Evolutionary conservation across 1,140 invertebrate genomes (phyloP).

Genomic region (Cotesia vestalis): DNA sequence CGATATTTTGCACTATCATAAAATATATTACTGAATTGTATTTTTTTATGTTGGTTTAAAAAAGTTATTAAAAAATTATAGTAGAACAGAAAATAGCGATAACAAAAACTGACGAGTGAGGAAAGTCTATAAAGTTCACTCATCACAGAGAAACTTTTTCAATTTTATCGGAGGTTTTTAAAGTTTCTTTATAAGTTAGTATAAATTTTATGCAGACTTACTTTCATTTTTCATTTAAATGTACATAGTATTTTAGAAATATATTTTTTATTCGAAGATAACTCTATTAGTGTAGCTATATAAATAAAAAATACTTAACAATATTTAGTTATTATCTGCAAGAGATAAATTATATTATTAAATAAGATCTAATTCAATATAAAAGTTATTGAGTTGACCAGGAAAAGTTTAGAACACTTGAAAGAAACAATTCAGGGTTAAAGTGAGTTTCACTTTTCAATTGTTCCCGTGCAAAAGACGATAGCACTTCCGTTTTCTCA

Average conservation of each 20-base stretch:
- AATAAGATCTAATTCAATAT: background rate
- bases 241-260: background rate
- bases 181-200: background rate
- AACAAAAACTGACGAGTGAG: background rate
- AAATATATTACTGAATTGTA: no score
- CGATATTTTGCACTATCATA: no score
- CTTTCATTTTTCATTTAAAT: conserved; percentile 9
- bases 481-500: background rate
- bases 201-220: conserved; percentile 14
- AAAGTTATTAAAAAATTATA: background rate
- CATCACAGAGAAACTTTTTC: conserved; percentile 18
- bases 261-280: background rate
- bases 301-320: background rate
- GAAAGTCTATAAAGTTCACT: conserved; percentile 6
- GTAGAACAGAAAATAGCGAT: background rate
- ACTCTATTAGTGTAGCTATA: background rate
- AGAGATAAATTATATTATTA: background rate
- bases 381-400: background rate
- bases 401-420: background rate
- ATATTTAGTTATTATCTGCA: background rate
- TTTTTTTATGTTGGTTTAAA: no score
- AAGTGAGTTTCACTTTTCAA: conserved; percentile 19
- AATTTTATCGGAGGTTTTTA: conserved; percentile 5
- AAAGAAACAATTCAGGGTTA: conserved; percentile 21
- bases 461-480: background rate